Evolutionary conservation across 2,113 vertebrate genomes (phyloP).

Genomic region (Engraulis encrasicolus): DNA sequence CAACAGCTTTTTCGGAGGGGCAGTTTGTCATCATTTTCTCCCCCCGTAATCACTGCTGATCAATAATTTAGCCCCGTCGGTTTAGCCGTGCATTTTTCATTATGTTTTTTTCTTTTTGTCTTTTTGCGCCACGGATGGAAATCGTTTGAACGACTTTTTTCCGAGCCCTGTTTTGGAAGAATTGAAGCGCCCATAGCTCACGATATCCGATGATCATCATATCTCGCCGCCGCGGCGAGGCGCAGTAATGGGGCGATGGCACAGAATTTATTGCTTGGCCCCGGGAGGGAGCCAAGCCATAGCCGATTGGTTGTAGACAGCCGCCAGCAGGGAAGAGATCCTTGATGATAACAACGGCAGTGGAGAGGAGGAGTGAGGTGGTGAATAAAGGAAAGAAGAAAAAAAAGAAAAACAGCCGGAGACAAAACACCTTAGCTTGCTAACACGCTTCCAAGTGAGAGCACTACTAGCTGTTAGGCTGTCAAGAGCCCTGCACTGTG

Average conservation of each 20-base stretch:
- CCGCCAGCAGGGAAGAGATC: not conserved
- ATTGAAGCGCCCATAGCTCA: slow-evolving; percentile 4
- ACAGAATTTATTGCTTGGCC: slow-evolving; percentile 17
- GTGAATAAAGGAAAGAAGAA: no score
- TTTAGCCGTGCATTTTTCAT: slow-evolving; percentile 46
- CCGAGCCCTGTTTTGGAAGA: slow-evolving; percentile 1
- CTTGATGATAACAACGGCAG: not conserved
- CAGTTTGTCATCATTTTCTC: slow-evolving; percentile 26
- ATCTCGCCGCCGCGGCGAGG: not conserved
- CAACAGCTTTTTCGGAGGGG: slow-evolving; percentile 9
- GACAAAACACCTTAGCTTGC: not conserved
- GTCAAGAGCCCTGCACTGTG: slow-evolving; percentile 48
- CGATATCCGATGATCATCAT: slow-evolving; percentile 16
- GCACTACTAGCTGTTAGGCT: slow-evolving; percentile 37
- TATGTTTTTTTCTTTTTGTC: slow-evolving; percentile 19
- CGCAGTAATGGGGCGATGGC: not conserved
- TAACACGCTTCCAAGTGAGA: slow-evolving; percentile 40
- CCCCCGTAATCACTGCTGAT: slow-evolving; percentile 14
- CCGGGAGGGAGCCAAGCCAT: not conserved
- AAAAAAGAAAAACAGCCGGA: not conserved
- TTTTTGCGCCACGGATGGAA: slow-evolving; percentile 15
- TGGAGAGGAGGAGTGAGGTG: not conserved
- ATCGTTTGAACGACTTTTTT: slow-evolving; percentile 24
- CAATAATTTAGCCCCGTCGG: slow-evolving; percentile 16
- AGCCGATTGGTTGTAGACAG: not conserved